phyloP scores from a whole-genome alignment of 2,888 invertebrate species.

The Pharmacophagus antenor region DNA sequence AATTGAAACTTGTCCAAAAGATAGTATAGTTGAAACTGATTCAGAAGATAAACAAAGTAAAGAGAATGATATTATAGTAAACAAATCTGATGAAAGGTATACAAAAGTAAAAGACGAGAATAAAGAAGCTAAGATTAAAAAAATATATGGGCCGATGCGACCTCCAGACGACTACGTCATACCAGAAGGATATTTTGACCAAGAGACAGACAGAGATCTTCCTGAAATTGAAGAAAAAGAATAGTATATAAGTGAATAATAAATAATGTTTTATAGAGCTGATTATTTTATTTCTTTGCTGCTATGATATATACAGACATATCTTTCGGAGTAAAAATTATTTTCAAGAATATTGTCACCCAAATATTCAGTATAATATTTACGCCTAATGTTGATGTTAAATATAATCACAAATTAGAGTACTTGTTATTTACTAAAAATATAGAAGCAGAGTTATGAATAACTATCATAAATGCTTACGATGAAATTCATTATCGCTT shows the following conservation, averaged over 20 bases:
- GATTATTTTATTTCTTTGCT: not conserved
- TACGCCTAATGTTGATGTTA: too few species aligned
- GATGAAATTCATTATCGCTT: too few species aligned
- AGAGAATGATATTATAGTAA: slow-evolving; percentile 1
- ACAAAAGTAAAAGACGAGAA: slow-evolving; percentile 26
- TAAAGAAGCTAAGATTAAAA: slow-evolving; percentile 40
- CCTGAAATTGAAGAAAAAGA: slow-evolving; percentile 70
- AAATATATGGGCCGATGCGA: slow-evolving; percentile 71
- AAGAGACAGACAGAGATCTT: slow-evolving; percentile 66
- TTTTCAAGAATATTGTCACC: too few species aligned
- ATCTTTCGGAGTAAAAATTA: too few species aligned
- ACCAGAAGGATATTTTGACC: slow-evolving; percentile 70
- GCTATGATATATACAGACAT: too few species aligned
- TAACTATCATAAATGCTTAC: too few species aligned
- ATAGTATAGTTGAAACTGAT: slow-evolving; percentile 22
- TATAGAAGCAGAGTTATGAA: too few species aligned
- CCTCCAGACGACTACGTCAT: slow-evolving; percentile 72
- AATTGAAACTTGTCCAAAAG: slow-evolving; percentile 25
- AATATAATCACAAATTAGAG: too few species aligned
- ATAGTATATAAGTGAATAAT: slow-evolving; percentile 32
- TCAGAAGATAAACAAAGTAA: slow-evolving; percentile 20
- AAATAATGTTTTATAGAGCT: not conserved
- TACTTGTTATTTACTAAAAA: too few species aligned
- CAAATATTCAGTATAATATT: too few species aligned
- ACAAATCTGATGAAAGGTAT: slow-evolving; percentile 21